Evolutionary conservation across 2,797 vertebrate genomes (phyloP).

Genomic region (Balearica regulorum): DNA sequence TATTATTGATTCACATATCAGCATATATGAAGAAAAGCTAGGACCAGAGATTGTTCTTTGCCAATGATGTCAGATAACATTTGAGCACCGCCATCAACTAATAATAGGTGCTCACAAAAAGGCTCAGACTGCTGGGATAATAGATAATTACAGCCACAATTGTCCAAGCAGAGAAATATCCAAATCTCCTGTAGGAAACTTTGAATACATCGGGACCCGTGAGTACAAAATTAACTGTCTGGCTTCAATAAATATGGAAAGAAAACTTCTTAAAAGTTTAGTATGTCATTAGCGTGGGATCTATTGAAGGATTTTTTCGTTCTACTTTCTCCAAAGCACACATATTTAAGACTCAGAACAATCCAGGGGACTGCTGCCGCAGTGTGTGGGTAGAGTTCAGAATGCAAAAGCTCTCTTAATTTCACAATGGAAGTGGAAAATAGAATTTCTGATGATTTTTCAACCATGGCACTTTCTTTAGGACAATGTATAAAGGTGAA

Average conservation of each 20-base stretch:
- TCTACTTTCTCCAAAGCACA: constrained; percentile 42
- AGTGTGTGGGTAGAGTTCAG: constrained; percentile 36
- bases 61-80: constrained; percentile 16
- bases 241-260: constrained; percentile 54
- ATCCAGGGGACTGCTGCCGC: constrained; percentile 23
- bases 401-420: constrained; percentile 54
- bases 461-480: constrained; percentile 1
- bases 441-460: constrained; percentile 49
- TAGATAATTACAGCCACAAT: constrained; percentile 49
- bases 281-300: constrained; percentile 29
- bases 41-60: constrained; percentile 41
- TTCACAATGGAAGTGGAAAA: constrained; percentile 51
- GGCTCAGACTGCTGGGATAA: constrained; percentile 17
- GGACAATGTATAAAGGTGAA: constrained; percentile 52
- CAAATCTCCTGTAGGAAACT: constrained; percentile 47
- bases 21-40: constrained; percentile 34
- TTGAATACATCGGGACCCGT: constrained; percentile 4
- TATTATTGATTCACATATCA: constrained; percentile 31
- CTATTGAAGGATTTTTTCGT: constrained; percentile 47
- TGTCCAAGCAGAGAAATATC: constrained; percentile 48
- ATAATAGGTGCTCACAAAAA: constrained; percentile 32
- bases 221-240: constrained; percentile 34
- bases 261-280: constrained; percentile 61
- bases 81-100: constrained; percentile 26
- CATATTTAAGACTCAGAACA: constrained; percentile 53